These are phyloP conservation scores for Patiria miniata DNA, from an alignment of 35 echinoderm and acorn worm species.

Conservation along the genomic window DNA sequence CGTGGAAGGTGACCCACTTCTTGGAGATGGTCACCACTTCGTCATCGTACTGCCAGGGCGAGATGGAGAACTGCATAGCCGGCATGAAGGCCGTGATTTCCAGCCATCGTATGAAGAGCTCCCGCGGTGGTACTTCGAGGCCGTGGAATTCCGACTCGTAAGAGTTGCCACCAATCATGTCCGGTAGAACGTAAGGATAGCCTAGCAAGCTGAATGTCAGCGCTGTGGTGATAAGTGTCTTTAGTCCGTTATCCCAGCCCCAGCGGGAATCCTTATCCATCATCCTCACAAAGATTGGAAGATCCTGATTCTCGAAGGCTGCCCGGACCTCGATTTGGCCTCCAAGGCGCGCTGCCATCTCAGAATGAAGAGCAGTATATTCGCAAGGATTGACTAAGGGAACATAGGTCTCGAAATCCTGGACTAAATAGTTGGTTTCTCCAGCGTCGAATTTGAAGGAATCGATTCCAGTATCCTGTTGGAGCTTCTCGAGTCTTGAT, in stretches of 20 bases:
- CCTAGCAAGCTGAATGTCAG: constrained; percentile 92
- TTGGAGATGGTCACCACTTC: constrained; percentile 75
- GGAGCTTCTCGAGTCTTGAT: constrained; percentile 61
- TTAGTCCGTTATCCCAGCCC: constrained; percentile 94
- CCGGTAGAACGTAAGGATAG: constrained; percentile 88
- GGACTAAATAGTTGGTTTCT: constrained; percentile 85
- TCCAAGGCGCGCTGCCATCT: constrained; percentile 82
- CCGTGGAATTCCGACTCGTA: constrained; percentile 85
- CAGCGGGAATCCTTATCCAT: constrained; percentile 96
- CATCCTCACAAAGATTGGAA: constrained; percentile 91
- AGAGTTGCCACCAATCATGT: constrained; percentile 98
- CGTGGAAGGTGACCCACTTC: constrained; percentile 79
- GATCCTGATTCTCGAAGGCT: constrained; percentile 85
- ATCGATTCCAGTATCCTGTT: constrained; percentile 69
- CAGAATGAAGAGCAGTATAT: constrained; percentile 85
- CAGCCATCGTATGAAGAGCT: constrained; percentile 93
- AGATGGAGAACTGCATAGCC: constrained; percentile 95
- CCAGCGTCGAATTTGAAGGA: constrained; percentile 98
- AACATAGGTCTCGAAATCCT: constrained; percentile 57
- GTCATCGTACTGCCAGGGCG: constrained; percentile 96
- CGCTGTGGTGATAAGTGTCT: constrained; percentile 87
- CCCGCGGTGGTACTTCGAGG: constrained; percentile 51
- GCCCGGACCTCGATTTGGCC: constrained; percentile 83
- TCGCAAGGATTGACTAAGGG: constrained; percentile 79
- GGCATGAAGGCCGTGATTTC: constrained; percentile 95